Base-by-base conservation (phyloP, 2,888 invertebrate genomes). In the Chymomyza amoena region DNA sequence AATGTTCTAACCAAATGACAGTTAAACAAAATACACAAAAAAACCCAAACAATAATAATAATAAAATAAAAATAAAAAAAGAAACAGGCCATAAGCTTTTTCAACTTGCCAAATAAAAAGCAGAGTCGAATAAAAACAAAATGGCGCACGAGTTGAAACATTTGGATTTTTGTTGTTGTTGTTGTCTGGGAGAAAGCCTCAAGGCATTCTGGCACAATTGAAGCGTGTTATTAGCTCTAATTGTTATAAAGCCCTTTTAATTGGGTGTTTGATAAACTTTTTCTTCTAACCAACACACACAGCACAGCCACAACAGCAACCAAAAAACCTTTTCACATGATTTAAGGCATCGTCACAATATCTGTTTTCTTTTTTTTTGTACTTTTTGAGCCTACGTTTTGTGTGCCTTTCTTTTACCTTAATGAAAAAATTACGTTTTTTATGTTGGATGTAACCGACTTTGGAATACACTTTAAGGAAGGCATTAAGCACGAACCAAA, bases 171-270 rank as follows among this genome's bases (percentile, higher is more conserved):
- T 52, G 7, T 16, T 25, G 61, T 57, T 32, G 15, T 13, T 52
- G 7, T 16, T 25, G 61, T 45, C 39, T 45, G 39, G 39, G 64
- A n/a, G 54, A 36, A 70, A 67, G 73, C 81, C 81, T 61, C 54
- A 67, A 78, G 81, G 70, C 67, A 72, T 71, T 64, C 78, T 84
- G 73, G 80, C 84, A 84, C 84, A 84, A 84, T 84, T 84, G 83
- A 84, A 84, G 83, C 83, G 83, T 84, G 84, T 84, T 84, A 84
- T 84, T 84, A 84, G 83, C 83, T 81, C 80, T 84, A 84, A 84
- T 84, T 84, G 83, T 84, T 84, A 84, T 84, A 83, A 84, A 84
- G 83, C 83, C 83, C 84, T 84, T 84, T 84, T 84, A 84, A 84
- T 84, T 84, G 83, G 83, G 83, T 84, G 83, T 81, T 83, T 84